Evolutionary conservation across 2,888 invertebrate species (phyloP).

Genomic region (Norana najaformis): DNA sequence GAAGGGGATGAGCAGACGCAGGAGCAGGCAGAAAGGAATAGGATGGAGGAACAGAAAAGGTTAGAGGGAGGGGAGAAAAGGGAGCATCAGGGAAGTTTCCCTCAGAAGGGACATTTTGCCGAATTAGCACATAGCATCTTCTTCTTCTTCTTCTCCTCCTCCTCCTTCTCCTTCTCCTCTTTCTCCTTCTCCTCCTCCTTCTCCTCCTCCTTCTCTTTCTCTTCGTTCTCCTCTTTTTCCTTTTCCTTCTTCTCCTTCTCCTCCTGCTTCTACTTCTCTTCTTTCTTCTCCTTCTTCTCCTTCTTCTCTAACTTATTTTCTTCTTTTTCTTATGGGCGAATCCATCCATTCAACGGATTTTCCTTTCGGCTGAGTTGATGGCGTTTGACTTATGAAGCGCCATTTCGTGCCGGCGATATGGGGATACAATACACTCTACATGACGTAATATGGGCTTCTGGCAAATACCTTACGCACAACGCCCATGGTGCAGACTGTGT

Average conservation of each 20-base stretch:
- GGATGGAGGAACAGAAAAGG: too few species aligned
- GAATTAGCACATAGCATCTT: not conserved
- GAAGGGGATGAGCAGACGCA: too few species aligned
- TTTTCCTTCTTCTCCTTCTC: not conserved
- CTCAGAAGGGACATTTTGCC: too few species aligned
- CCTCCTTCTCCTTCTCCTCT: not conserved
- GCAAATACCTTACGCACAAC: not conserved
- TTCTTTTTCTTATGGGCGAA: not conserved
- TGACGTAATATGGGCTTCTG: not conserved
- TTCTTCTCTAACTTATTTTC: too few species aligned
- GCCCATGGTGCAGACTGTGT: not conserved
- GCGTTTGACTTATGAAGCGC: not conserved
- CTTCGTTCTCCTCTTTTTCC: constrained; percentile 27
- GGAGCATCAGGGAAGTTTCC: too few species aligned
- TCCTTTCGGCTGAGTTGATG: not conserved
- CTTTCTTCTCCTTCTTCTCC: too few species aligned
- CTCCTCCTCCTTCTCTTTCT: constrained; percentile 28
- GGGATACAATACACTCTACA: not conserved
- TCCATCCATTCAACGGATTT: not conserved
- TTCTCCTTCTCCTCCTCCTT: constrained; percentile 9
- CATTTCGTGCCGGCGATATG: not conserved
- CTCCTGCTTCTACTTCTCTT: too few species aligned
- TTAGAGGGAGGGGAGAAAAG: too few species aligned
- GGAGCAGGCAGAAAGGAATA: too few species aligned
- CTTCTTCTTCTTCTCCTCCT: not conserved